Evolutionary conservation across 2,113 vertebrate species (phyloP), one percentile per base, ranked within the genome.

Genomic region (Colinus virginianus): DNA sequence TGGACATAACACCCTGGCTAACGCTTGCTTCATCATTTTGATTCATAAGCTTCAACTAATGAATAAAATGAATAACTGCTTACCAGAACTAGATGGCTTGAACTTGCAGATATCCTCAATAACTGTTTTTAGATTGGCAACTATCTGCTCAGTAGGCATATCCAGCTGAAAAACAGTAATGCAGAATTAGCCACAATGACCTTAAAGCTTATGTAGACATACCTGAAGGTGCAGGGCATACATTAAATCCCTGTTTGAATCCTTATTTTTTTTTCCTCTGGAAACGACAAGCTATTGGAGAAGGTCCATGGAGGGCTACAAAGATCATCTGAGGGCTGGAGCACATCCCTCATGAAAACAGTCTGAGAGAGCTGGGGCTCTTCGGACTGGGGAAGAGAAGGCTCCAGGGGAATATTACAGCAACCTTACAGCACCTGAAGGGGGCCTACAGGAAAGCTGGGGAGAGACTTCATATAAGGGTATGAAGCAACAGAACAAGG

Each of bases 111-210:
- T 98, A 11, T 99, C 99, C 2, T 82, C 63, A 84, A 99, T 80
- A 77, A 99, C 7, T 1, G 97, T 26, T 83, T 98, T 95, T 4
- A 99, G 95, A 95, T 99, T 99, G 78, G 97, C 97, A 21, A 97
- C 13, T 93, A 99, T 98, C 48, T 99, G 97, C 49, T 99, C 98
- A 85, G 70, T 94, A 20, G 98, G 95, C 98, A 99, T 99, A 96
- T 99, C 97, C 93, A 99, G 97, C 99, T 99, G 97, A 61, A 97
- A 97, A 53, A 68, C 79, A 67, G 64, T 14, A 88, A 89, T 1
- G 42, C 20, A 69, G 53, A 51, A 72, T 97, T 79, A 96, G 86
- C 49, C 13, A 48, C 0, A 4, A 68, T 32, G 28, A 56, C 23
- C 45, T 5, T 32, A 46, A 80, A 69, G 10, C 28, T 25, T 34